phyloP scores from a whole-genome alignment of 2,113 vertebrate species.

The Deroptyus accipitrinus region DNA sequence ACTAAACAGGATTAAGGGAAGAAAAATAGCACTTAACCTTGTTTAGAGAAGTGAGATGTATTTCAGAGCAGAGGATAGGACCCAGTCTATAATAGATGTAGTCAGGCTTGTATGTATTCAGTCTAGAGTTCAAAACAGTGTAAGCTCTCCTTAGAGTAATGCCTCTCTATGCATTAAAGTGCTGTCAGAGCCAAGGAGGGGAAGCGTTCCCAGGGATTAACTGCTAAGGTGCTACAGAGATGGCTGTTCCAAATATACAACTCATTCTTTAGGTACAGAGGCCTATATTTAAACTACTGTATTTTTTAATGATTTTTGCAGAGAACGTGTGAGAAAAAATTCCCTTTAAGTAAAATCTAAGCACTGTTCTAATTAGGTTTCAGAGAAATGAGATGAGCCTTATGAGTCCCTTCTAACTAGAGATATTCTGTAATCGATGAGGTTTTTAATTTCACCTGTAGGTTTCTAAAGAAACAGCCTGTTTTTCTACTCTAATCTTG shows the following conservation, averaged over 20 bases:
- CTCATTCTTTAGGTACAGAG: background rate
- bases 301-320: background rate
- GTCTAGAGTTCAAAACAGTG: background rate
- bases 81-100: background rate
- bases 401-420: background rate
- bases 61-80: background rate
- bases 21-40: conserved; percentile 44
- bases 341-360: background rate
- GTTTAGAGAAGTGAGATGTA: background rate
- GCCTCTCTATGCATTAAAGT: background rate
- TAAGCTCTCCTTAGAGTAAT: background rate
- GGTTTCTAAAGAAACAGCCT: background rate
- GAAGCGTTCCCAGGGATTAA: background rate
- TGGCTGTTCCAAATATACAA: background rate
- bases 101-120: background rate
- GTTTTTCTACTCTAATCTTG: background rate
- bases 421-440: background rate
- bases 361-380: background rate
- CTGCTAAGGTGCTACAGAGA: background rate
- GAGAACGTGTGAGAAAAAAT: background rate
- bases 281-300: background rate
- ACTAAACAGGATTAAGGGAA: conserved; percentile 40
- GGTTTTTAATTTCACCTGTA: background rate
- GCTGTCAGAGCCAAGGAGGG: background rate
- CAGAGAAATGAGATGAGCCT: background rate